Conservation (phyloP, 2,113 vertebrate genomes). For the Bubo blakistoni region DNA sequence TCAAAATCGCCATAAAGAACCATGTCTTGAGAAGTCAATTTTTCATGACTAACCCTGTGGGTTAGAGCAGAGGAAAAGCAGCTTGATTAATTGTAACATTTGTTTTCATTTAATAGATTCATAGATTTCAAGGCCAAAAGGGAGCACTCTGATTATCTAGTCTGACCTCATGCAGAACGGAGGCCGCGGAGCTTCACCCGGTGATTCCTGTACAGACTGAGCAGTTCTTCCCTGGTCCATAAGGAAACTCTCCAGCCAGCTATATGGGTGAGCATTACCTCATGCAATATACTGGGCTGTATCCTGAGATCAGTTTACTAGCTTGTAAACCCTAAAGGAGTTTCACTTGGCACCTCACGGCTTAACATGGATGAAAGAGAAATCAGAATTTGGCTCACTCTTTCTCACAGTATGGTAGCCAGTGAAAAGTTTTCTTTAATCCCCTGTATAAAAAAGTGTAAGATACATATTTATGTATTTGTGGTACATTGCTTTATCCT, state of each 20-base stretch:
- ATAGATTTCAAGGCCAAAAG: background rate
- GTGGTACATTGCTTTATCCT: background rate
- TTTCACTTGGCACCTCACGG: background rate
- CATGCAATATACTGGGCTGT: background rate
- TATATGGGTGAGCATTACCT: background rate
- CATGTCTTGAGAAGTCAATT: background rate
- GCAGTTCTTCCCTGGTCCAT: background rate
- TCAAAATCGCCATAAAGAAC: background rate
- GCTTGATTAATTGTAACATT: slow-evolving; percentile 15
- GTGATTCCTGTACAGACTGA: background rate
- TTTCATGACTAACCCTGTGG: background rate
- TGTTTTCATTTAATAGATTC: slow-evolving; percentile 17
- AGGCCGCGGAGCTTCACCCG: background rate
- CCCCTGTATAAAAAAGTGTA: background rate
- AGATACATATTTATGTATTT: background rate
- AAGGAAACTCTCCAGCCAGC: background rate
- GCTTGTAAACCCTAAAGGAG: background rate
- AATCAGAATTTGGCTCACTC: background rate
- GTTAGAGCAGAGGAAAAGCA: background rate
- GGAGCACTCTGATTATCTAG: background rate
- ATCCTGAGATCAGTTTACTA: background rate
- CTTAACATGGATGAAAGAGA: background rate
- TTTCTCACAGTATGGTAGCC: background rate
- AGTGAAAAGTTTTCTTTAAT: background rate
- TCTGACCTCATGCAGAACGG: background rate